Base-by-base conservation (phyloP, 2,113 vertebrate species). In the Oplegnathus fasciatus region DNA sequence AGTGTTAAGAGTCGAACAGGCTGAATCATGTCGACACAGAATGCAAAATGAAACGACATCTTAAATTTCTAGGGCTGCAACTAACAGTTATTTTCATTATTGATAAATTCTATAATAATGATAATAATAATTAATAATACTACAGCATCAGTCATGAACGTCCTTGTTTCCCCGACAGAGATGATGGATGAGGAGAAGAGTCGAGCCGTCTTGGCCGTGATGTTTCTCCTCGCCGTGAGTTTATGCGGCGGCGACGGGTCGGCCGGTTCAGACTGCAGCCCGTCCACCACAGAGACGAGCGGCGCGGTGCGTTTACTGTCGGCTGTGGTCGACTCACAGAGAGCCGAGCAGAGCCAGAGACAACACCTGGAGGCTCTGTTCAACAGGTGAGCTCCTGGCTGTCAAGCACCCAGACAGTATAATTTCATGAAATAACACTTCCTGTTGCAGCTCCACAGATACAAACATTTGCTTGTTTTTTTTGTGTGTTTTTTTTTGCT, bases 331-430 rank as follows among this genome's bases (percentile, higher is more conserved):
- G 97, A 98, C 80, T 3, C 24, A 24, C 95, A 94, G 70, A 88
- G 93, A 80, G 98, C 98, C 0, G 84, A 94, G 65, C 91, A 87
- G 60, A 94, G 94, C 74, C 97, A 94, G 87, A 96, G 93, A 30
- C 93, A 94, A 37, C 96, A 99, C 84, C 96, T 99, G 78, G 96
- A 97, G 80, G 96, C 96, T 18, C 96, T 99, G 24, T 99, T 99
- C 87, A 91, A 94, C 90, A 97, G 97, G 86, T 99, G 97, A 85
- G 80, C 15, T 40, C 11, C 58, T 34, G n/a, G n/a, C n/a, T n/a
- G 58, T 2, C 58, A 32, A 7, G 0, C 1, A 30, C 46, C 5
- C 46, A 18, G 46, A 7, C 46, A 17, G 5, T 1, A 18, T 5
- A 17, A 48, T 44, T 44, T 44, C 13, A 44, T 13, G 3, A 44